Evolutionary conservation across 1,140 invertebrate species (phyloP), one percentile per base, ranked within the genome.

Genomic region (Catajapyx aquilonaris): DNA sequence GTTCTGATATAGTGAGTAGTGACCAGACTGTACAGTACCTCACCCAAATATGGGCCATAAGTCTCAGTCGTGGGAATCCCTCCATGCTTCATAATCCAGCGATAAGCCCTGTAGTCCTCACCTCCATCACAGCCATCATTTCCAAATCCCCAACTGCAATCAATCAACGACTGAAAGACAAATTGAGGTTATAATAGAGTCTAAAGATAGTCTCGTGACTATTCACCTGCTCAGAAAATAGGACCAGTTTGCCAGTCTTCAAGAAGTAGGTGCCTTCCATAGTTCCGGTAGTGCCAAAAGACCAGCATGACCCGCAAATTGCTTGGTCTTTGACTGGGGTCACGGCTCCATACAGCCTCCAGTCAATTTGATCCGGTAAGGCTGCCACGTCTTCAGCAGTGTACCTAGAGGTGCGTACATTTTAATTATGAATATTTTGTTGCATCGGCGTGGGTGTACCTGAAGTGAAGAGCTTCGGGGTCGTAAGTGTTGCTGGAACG

Each of bases 81-180:
- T 15, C 83, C 85, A 48, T 81, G 75, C 55, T 86, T 81, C 66
- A 85, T 72, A 48, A 95, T 88, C 76, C 81, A 95, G 43, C 85
- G 65, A 52, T 93, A 94, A 1, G 84, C 71, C 39, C 85, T 63
- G 55, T 81, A 93, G 57, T 86, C 80, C 63, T 93, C 85, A 34
- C 90, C 90, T 17, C 90, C 90, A 61, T 95, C 88, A 57, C 90
- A 95, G 2, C 84, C 91, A 60, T 95, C 94, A 57, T 95, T 94
- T 15, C 86, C 83, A 54, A 68, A 81, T 48, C 79, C 81, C 87
- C 88, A 95, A n/a, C 81, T 86, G 57, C 90, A 96, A 61, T 95
- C 90, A 41, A 96, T 74, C 31, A 96, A 61, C 31, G 87, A 81
- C 66, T 80, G 53, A 9, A 49, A 44, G 38, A n/a, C n/a, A n/a